Evolutionary conservation across 2,113 vertebrate genomes (phyloP).

Genomic region (Trachemys scripta): DNA sequence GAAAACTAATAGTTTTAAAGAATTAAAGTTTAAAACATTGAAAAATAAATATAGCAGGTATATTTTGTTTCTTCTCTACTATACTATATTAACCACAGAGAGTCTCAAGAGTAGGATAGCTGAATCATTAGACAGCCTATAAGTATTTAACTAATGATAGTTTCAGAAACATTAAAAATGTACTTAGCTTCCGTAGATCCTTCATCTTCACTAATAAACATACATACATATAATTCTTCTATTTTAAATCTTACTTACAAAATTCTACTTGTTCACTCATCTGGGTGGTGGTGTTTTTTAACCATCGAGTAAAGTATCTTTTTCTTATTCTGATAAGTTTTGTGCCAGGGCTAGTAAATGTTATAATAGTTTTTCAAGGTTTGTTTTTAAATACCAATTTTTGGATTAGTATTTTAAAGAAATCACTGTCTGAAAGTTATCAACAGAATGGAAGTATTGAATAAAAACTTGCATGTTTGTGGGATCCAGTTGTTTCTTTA

Average conservation of each 20-base stretch:
- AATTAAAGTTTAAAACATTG: background rate
- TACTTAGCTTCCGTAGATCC: background rate
- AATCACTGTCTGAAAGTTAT: background rate
- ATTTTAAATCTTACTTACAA: background rate
- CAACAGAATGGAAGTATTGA: background rate
- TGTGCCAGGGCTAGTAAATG: background rate
- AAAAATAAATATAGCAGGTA: background rate
- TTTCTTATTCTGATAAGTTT: background rate
- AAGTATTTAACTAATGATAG: background rate
- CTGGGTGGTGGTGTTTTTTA: no score
- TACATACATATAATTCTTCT: background rate
- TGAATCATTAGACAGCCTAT: background rate
- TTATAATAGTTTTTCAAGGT: background rate
- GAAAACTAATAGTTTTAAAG: background rate
- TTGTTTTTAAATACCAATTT: rapidly evolving
- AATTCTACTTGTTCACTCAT: background rate
- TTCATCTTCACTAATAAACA: background rate
- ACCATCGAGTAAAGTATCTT: no score
- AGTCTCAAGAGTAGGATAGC: background rate
- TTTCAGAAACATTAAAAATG: background rate
- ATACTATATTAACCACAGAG: background rate
- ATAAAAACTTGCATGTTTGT: background rate
- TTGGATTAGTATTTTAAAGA: background rate
- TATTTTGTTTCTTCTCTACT: background rate
- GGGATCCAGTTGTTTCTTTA: rapidly evolving